Evolutionary conservation across 1,140 invertebrate species (phyloP).

Genomic region (Teleopsis dalmanni): DNA sequence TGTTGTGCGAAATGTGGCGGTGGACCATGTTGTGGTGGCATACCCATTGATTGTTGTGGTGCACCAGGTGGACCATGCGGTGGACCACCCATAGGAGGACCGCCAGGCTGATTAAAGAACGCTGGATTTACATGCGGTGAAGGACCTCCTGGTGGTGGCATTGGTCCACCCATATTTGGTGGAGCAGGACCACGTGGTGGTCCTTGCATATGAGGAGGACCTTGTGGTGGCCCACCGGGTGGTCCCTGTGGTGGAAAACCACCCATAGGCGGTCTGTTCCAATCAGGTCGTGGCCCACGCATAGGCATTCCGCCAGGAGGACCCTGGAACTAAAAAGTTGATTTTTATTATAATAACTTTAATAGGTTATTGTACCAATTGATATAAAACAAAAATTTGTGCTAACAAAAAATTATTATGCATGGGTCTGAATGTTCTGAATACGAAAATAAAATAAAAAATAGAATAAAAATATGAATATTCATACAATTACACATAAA

Average conservation of each 20-base stretch:
- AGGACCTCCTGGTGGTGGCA: constrained; percentile 67
- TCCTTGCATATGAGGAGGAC: constrained; percentile 65
- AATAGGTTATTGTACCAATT: neutral
- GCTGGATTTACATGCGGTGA: constrained; percentile 94
- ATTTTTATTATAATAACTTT: neutral
- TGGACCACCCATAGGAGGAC: constrained; percentile 49
- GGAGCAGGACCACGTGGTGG: constrained; percentile 58
- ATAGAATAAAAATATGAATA: neutral
- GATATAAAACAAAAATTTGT: neutral
- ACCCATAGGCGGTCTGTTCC: constrained; percentile 64
- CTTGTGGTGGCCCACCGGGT: constrained; percentile 51
- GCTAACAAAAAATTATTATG: neutral
- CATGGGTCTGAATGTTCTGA: constrained; percentile 12
- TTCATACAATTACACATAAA: neutral
- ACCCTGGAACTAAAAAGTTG: constrained; percentile 50
- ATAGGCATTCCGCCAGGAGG: constrained; percentile 60
- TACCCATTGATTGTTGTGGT: constrained; percentile 48
- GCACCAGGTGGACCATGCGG: constrained; percentile 57
- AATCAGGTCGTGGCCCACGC: constrained; percentile 58
- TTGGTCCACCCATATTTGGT: constrained; percentile 47
- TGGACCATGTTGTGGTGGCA: constrained; percentile 52
- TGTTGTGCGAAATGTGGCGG: constrained; percentile 55
- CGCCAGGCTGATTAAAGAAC: constrained; percentile 74
- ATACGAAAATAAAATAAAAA: constrained; percentile 1
- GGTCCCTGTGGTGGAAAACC: constrained; percentile 47